Evolutionary conservation across 2,797 vertebrate species (phyloP), one percentile per base, ranked within the genome.

Genomic region (Phrynocephalus vlangalii): DNA sequence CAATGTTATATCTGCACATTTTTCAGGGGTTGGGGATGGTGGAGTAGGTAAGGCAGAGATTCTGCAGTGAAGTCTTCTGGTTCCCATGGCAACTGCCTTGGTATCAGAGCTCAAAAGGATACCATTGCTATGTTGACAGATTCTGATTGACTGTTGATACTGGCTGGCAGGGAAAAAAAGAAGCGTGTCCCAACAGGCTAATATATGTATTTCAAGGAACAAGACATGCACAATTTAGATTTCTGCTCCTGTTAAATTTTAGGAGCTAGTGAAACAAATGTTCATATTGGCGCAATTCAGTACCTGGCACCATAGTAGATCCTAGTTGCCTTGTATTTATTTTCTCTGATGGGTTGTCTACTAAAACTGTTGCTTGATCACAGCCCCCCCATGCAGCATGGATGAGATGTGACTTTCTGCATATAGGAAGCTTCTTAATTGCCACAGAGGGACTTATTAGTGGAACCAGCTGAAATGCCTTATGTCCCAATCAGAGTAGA

Each of bases 81-180:
- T 95, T 96, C 95, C 95, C 94, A 96, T 96, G 91, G 94, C 90
- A 86, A 96, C 94, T 93, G 87, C 89, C 88, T 91, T 92, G 93
- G 91, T 94, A 90, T 89, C 89, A 1, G 0, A 88, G 87, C 90
- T 93, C 92, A 89, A 93, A 86, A 94, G 0, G 91, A 94, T 91
- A 92, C 92, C 94, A 95, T 95, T 94, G 93, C 92, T 94, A 93
- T 93, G 93, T 95, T 95, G 95, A 95, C 95, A 94, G 94, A 91
- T 92, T 94, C 91, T 94, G 95, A 95, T 91, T 96, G 95, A 95
- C 91, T 95, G 94, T 95, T 95, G 95, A 92, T 94, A 94, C 87
- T 1, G 3, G 90, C 18, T 93, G 94, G 94, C 92, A 95, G 89
- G 87, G 95, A 90, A 95, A 91, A 95, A 91, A 89, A 60, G 70